phyloP scores from a whole-genome alignment of 2,113 vertebrate species.

The Pteronura brasiliensis region DNA sequence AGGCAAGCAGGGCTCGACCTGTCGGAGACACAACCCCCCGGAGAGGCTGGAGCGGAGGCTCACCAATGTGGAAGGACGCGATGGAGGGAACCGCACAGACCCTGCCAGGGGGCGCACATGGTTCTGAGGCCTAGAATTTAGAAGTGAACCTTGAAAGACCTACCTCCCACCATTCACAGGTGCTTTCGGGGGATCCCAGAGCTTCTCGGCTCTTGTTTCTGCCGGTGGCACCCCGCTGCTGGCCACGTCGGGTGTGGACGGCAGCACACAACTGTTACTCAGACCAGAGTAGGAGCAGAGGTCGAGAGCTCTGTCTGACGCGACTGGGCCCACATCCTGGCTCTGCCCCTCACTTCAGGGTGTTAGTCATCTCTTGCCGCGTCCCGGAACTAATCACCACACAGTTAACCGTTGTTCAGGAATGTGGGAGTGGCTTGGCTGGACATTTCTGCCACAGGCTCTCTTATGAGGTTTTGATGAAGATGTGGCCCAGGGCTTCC shows the following conservation, averaged over 20 bases:
- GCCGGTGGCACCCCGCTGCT: background rate
- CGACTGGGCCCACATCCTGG: background rate
- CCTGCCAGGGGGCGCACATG: rapidly evolving
- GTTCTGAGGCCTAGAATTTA: background rate
- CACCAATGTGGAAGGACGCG: rapidly evolving
- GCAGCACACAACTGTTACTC: background rate
- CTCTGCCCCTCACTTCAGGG: background rate
- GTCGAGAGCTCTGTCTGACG: background rate
- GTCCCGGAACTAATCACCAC: background rate
- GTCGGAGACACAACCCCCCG: background rate
- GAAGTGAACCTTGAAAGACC: background rate
- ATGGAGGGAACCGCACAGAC: rapidly evolving
- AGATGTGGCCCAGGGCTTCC: background rate
- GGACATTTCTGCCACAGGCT: background rate
- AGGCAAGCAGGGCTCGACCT: background rate
- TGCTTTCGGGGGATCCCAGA: background rate
- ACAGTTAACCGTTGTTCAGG: background rate
- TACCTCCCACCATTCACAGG: background rate
- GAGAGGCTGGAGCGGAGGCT: background rate
- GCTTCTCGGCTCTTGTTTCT: background rate
- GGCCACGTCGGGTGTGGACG: background rate
- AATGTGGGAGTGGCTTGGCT: background rate
- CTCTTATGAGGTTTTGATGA: background rate
- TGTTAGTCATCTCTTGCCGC: background rate
- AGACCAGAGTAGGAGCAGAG: background rate